A percentile compares a stretch with the other conserved stretches of the same genome.
phyloP scores from a whole-genome alignment of 2,888 invertebrate genomes.

The Seira musarum region DNA sequence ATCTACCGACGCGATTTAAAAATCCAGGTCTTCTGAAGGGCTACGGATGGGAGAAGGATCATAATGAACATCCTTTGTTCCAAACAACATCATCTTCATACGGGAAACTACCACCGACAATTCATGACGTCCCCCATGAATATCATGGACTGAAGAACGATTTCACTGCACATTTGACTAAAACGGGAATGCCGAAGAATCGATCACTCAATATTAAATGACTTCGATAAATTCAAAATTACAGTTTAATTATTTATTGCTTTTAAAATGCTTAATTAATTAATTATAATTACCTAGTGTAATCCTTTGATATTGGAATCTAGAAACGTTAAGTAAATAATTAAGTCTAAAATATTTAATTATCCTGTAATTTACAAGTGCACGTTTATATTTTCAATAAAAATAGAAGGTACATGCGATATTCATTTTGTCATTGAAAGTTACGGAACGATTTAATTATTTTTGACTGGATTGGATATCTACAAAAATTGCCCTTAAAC shows the following conservation, averaged over 20 bases:
- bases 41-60: conserved; percentile 79
- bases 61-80: conserved; percentile 84
- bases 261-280: too few relatives aligned
- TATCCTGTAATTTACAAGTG: too few relatives aligned
- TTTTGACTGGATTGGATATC: neutral
- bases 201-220: conserved; percentile 80
- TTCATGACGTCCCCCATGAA: conserved; percentile 82
- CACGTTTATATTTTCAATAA: too few relatives aligned
- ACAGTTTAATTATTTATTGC: too few relatives aligned
- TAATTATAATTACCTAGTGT: too few relatives aligned
- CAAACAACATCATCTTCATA: conserved; percentile 86
- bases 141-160: conserved; percentile 83
- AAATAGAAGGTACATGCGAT: too few relatives aligned
- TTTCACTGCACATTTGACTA: conserved; percentile 80
- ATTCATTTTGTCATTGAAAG: too few relatives aligned
- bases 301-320: too few relatives aligned
- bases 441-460: too few relatives aligned
- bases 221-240: neutral
- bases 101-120: conserved; percentile 81
- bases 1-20: conserved; percentile 82
- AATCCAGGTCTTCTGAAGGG: conserved; percentile 83
- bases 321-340: too few relatives aligned
- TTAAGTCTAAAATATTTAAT: too few relatives aligned
- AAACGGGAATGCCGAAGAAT: conserved; percentile 87
- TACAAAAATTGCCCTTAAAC: conserved; percentile 82